A percentile compares a stretch with the other conserved stretches of the same genome.
Evolutionary conservation across 1,140 invertebrate species (phyloP).

Genomic region (Eulimnadia texana): DNA sequence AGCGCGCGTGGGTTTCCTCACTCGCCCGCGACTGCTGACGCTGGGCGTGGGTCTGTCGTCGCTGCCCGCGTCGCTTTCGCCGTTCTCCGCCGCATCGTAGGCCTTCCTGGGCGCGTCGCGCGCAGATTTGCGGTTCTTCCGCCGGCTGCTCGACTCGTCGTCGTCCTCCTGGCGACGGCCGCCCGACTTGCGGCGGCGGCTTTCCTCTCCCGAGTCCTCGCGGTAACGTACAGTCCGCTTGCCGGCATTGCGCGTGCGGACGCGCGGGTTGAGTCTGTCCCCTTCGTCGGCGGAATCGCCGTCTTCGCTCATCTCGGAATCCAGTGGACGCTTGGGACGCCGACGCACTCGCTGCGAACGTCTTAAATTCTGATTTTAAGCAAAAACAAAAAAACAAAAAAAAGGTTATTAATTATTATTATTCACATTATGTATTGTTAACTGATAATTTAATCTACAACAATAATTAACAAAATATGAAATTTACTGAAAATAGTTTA

Average conservation of each 20-base stretch:
- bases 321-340: background rate
- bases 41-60: constrained; percentile 34
- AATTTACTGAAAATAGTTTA: no score
- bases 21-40: constrained; percentile 66
- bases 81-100: constrained; percentile 17
- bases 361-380: no score
- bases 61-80: constrained; percentile 29
- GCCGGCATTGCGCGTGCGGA: constrained; percentile 27
- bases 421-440: no score
- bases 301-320: constrained; percentile 2
- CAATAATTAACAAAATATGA: no score
- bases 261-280: constrained; percentile 1
- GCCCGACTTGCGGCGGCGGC: constrained; percentile 1
- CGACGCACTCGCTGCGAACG: background rate
- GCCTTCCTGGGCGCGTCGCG: constrained; percentile 16
- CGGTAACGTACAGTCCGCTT: constrained; percentile 28
- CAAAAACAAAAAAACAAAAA: no score
- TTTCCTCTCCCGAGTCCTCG: constrained; percentile 24
- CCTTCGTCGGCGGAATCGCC: background rate
- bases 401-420: no score
- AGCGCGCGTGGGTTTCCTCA: constrained; percentile 52
- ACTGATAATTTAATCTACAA: no score
- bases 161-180: background rate
- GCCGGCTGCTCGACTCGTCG: background rate
- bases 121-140: constrained; percentile 1